Base-by-base conservation (phyloP, 1,140 invertebrate species). In the Saccostrea cuccullata region DNA sequence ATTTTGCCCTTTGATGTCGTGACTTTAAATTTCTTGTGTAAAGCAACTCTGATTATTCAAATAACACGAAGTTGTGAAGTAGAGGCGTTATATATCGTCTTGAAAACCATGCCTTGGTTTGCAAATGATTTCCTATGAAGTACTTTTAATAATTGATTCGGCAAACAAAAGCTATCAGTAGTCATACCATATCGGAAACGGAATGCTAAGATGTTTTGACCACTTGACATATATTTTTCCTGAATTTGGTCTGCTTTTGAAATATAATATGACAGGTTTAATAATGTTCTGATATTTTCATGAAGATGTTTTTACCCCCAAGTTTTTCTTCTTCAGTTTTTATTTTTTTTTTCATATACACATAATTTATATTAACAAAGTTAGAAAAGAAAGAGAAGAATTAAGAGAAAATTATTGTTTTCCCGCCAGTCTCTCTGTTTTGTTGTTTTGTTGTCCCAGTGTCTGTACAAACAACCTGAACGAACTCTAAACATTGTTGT, bases 121-220 rank as follows among this genome's bases (percentile, higher is more conserved):
- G 47, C 30, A 9, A 77, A 77, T 77, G 70, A 77, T 77, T 77
- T 77, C 70, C 70, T 12, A 12, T 77, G 70, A 77, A 77, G 70
- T 77, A 26, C 70, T 36, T 47, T 47, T 67, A 23, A 23, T 67
- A 17, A 77, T 77, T 15, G 70, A 77, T 11, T 13, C 23, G 30
- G 70, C 70, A 77, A 77, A 77, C 70, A 77, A 77, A 64, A 30
- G n/a, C 13, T 77, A 77, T 77, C 30, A 30, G 30, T 26, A 77
- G 11, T 77, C 70, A 36, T 77, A 26, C 15, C 13, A 36, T 77
- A 30, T 77, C 11, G 26, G 70, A 77, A 30, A 12, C 12, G 70
- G 30, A 36, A 12, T 17, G 11, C 12, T 15, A 77, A 30, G 26
- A 77, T 15, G 11, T 77, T 77, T 26, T 36, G 26, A 77, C 23